Evolutionary conservation across 2,797 vertebrate genomes (phyloP).

Genomic region (Sparidentex hasta): DNA sequence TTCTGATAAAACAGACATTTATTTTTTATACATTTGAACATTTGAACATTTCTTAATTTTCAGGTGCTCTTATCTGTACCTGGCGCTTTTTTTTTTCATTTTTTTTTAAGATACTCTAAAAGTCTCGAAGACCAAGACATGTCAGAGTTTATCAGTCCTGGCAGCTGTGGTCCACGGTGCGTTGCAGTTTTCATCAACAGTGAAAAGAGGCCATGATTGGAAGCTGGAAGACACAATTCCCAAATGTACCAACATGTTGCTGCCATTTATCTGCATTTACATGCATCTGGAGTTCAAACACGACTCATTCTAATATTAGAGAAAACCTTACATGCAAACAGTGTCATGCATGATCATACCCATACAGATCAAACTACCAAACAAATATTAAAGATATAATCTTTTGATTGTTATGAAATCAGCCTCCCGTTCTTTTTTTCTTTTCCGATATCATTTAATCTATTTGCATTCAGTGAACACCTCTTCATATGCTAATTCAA

Average conservation of each 20-base stretch:
- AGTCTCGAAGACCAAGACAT: conserved; percentile 8
- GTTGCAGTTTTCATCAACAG: conserved; percentile 40
- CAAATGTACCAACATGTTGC: conserved; percentile 13
- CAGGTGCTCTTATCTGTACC: background rate
- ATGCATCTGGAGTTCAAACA: conserved; percentile 22
- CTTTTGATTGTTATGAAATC: background rate
- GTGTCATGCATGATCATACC: background rate
- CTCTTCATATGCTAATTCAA: background rate
- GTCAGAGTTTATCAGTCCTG: conserved; percentile 37
- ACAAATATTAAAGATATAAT: background rate
- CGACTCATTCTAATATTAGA: background rate
- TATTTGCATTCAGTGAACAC: background rate
- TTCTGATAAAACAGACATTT: background rate
- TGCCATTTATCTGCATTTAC: conserved; percentile 40
- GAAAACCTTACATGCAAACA: background rate
- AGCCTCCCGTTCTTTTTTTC: background rate
- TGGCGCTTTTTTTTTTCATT: background rate
- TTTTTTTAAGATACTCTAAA: conserved; percentile 6
- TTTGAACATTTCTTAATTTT: background rate
- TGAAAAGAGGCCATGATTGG: conserved; percentile 23
- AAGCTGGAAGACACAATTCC: conserved; percentile 17
- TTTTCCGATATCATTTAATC: background rate
- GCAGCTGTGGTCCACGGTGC: conserved; percentile 33
- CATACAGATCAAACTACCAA: background rate
- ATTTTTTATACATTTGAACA: background rate